A percentile compares a stretch with the other conserved stretches of the same genome.
phyloP scores from a whole-genome alignment of 1,140 invertebrate species.

The Euura lappo region DNA sequence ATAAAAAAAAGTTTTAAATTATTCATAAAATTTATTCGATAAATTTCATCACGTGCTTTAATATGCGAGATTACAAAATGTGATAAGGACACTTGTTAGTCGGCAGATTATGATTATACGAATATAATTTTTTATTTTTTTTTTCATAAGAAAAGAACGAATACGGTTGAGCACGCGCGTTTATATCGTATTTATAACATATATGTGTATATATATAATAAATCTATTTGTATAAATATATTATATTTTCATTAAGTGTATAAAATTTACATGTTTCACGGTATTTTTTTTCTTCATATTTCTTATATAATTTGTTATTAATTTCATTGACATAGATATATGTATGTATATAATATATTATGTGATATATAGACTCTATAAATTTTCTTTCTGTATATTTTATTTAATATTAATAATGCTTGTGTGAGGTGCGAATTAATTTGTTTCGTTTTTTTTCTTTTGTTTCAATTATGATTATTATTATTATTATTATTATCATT shows the following conservation, averaged over 20 bases:
- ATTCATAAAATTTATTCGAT: neutral
- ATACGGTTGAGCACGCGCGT: neutral
- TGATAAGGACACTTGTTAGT: no score
- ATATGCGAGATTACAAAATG: no score
- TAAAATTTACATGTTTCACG: neutral
- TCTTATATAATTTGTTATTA: no score
- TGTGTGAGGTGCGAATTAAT: no score
- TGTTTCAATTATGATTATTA: neutral
- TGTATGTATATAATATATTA: neutral
- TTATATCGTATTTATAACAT: neutral
- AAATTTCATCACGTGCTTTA: no score
- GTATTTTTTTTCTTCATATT: no score
- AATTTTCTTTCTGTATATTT: neutral
- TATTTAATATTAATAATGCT: neutral
- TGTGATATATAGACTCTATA: neutral
- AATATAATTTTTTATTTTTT: no score
- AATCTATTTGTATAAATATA: neutral
- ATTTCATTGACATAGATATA: no score
- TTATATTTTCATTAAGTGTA: neutral
- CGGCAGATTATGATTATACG: no score
- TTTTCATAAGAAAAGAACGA: no score
- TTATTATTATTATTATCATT: neutral
- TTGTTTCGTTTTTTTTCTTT: neutral
- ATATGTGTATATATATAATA: neutral
- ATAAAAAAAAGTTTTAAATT: neutral